Base-by-base conservation (phyloP, 2,888 invertebrate genomes). In the Synergus japonicus region DNA sequence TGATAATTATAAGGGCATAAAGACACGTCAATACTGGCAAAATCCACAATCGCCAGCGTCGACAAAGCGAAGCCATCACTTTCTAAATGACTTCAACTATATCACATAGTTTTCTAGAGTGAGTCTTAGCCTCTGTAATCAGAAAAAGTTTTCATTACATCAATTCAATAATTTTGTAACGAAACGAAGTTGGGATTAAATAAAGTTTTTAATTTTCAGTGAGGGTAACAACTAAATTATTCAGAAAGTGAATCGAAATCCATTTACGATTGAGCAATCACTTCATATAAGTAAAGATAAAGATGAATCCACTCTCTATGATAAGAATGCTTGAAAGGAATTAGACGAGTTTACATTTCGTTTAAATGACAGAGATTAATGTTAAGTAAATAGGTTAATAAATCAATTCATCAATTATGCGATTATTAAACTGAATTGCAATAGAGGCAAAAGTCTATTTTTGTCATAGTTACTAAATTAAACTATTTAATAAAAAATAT, bases 31-130 rank as follows among this genome's bases (percentile, higher is more conserved):
- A 94, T 79, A 97, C 93, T 76, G 98, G 98, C 85, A 97, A 94
- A 90, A 98, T 97, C 98, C 98, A 98, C 85, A 96, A 93, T 90
- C 96, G 95, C 98, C 98, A 98, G 79, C 87, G 89, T 81, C 89
- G 89, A 84, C 89, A 92, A 82, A 91, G 85, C 44, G 88, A 87
- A 82, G 91, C 91, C 92, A 92, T 92, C 84, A 86, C 87, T 85
- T 81, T 81, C 78, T 43, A 37, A 77, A 15, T n/a, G 46, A 64
- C 78, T 63, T 73, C 44, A 65, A 64, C 37, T 78, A 77, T 82
- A 84, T 89, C 87, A 89, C 87, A 87, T 88, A 87, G 79, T 85
- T 85, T 81, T 77, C 76, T 54, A n/a, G 1, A n/a, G 37, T 4
- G 15, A 69, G 49, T 73, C 37, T 29, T 15, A n/a, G 10, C 10